Conservation (phyloP, 2,113 vertebrate genomes). For the Coptodon bakossiorum region DNA sequence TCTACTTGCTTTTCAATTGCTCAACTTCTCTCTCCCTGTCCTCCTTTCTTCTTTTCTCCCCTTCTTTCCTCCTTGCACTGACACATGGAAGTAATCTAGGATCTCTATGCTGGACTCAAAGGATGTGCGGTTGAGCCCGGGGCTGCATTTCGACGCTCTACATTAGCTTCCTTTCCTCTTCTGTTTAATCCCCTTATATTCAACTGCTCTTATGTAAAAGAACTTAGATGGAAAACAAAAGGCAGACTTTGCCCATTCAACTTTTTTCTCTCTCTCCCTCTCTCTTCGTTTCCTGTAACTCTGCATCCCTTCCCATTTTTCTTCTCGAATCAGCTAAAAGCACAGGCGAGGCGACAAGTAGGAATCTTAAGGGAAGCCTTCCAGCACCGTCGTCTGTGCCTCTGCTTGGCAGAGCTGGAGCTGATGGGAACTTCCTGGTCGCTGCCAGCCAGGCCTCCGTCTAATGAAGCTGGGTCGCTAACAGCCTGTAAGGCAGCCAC, state of each 20-base stretch:
- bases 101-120: constrained; percentile 61
- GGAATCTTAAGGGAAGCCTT: constrained; percentile 34
- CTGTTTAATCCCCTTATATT: constrained; percentile 67
- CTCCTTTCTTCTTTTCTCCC: constrained; percentile 50
- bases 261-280: neutral
- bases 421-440: constrained; percentile 56
- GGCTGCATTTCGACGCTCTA: constrained; percentile 61
- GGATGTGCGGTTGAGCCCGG: constrained; percentile 66
- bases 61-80: constrained; percentile 38
- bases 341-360: neutral
- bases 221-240: constrained; percentile 64
- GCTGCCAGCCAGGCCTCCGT: constrained; percentile 50
- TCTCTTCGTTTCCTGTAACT: constrained; percentile 46
- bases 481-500: constrained; percentile 61
- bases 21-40: constrained; percentile 54
- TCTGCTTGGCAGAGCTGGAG: constrained; percentile 47
- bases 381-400: constrained; percentile 32
- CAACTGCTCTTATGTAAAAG: constrained; percentile 58
- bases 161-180: constrained; percentile 65
- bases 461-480: constrained; percentile 59
- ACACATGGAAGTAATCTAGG: constrained; percentile 74
- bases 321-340: constrained; percentile 20
- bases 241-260: constrained; percentile 60
- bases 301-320: constrained; percentile 22
- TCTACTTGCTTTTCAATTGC: constrained; percentile 54